Percentiles rank a stretch among this genome's conserved stretches.
These are phyloP conservation scores for Blomia tropicalis DNA, from an alignment of 2,888 invertebrate species.

Conservation along the genomic window DNA sequence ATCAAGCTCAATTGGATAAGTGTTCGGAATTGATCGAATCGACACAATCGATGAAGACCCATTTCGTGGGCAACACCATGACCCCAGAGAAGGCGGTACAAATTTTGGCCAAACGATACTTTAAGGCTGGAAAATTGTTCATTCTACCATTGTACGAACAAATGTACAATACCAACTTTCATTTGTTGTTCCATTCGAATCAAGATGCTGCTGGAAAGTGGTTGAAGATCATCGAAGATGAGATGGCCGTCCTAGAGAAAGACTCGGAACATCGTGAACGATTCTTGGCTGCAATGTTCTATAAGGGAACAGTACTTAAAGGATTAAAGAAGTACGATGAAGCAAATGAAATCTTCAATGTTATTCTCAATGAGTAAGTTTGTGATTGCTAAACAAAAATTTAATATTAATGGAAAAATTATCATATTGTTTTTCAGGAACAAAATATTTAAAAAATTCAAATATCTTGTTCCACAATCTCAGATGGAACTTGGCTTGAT, in stretches of 20 bases:
- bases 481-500: slow-evolving; percentile 21
- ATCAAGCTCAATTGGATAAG: neutral
- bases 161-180: too few relatives aligned
- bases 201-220: too few relatives aligned
- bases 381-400: too few relatives aligned
- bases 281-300: slow-evolving; percentile 3
- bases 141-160: too few relatives aligned
- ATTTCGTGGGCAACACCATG: slow-evolving; percentile 17
- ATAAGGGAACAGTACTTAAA: neutral
- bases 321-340: neutral
- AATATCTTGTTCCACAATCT: slow-evolving; percentile 17
- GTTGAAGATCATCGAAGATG: too few relatives aligned
- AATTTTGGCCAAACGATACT: neutral
- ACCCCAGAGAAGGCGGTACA: slow-evolving; percentile 5
- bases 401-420: too few relatives aligned
- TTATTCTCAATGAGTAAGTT: slow-evolving; percentile 7
- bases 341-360: slow-evolving; percentile 3
- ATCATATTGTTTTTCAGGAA: too few relatives aligned
- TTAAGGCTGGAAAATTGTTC: neutral
- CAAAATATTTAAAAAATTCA: neutral
- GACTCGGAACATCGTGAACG: too few relatives aligned
- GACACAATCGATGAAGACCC: neutral
- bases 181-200: too few relatives aligned
- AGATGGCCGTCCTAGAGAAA: too few relatives aligned
- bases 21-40: neutral